These are phyloP conservation scores for Trichomycterus rosablanca DNA, from an alignment of 2,113 vertebrate species.

Conservation along the genomic window DNA sequence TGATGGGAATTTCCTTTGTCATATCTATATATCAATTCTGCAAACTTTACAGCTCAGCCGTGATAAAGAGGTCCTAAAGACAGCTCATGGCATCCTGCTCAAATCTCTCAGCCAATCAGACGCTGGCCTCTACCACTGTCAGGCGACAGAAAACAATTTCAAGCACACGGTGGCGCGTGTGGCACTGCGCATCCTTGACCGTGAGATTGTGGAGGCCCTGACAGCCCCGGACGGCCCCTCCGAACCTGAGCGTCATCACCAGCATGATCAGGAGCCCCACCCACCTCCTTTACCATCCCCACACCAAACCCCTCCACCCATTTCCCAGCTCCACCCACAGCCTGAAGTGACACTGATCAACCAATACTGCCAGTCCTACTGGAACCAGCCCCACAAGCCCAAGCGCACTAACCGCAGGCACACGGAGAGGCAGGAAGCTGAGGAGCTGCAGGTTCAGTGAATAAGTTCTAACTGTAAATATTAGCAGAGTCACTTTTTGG, in stretches of 20 bases:
- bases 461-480: not conserved
- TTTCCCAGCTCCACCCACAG: conserved; percentile 31
- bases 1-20: too few species aligned
- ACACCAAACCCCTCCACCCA: conserved; percentile 28
- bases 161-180: conserved; percentile 73
- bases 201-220: conserved; percentile 72
- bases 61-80: conserved; percentile 63
- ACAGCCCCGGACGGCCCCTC: conserved; percentile 37
- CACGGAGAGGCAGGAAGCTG: conserved; percentile 14
- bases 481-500: not conserved
- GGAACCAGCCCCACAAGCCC: conserved; percentile 46
- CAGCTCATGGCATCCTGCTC: conserved; percentile 74
- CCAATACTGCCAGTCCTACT: conserved; percentile 57
- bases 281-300: conserved; percentile 40
- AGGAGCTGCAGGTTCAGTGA: conserved; percentile 26
- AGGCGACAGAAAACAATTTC: conserved; percentile 78
- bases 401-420: conserved; percentile 50
- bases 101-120: conserved; percentile 71
- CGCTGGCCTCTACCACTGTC: conserved; percentile 74
- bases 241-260: conserved; percentile 9
- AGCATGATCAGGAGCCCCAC: conserved; percentile 20
- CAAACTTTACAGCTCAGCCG: conserved; percentile 59
- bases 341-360: conserved; percentile 52
- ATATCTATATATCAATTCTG: not conserved
- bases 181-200: conserved; percentile 70